These are phyloP conservation scores for Microchirus variegatus DNA, from an alignment of 2,797 vertebrate genomes.

Conservation along the genomic window DNA sequence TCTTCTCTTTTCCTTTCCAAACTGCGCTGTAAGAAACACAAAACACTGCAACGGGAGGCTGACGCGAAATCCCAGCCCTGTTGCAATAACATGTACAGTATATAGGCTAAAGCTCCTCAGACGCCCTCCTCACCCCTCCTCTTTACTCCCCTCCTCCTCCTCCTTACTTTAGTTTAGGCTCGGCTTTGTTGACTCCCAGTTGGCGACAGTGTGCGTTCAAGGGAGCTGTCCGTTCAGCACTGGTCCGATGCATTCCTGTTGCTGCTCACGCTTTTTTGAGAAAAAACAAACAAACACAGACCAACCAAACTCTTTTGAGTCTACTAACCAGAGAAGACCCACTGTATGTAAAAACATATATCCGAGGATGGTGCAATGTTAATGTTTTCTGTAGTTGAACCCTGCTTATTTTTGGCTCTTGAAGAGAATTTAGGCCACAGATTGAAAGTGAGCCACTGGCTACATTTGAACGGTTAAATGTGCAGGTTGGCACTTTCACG, in stretches of 20 bases:
- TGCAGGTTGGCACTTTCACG: slow-evolving; percentile 69
- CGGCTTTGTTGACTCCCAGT: slow-evolving; percentile 74
- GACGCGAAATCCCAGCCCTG: slow-evolving; percentile 74
- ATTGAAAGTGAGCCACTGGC: slow-evolving; percentile 48
- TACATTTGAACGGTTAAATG: slow-evolving; percentile 61
- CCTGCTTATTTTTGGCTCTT: slow-evolving; percentile 43
- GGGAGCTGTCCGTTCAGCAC: slow-evolving; percentile 92
- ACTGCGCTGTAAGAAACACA: slow-evolving; percentile 76
- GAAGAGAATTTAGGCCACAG: slow-evolving; percentile 55
- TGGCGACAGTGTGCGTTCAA: slow-evolving; percentile 76
- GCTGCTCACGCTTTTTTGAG: slow-evolving; percentile 73
- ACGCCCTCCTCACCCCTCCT: slow-evolving; percentile 18
- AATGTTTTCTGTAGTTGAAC: slow-evolving; percentile 73
- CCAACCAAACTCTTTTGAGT: slow-evolving; percentile 73
- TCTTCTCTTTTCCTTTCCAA: slow-evolving; percentile 58
- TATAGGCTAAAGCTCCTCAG: slow-evolving; percentile 65
- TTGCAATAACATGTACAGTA: slow-evolving; percentile 83
- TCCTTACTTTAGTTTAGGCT: slow-evolving; percentile 47
- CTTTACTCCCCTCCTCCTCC: background rate
- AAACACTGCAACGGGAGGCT: slow-evolving; percentile 76
- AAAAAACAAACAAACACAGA: slow-evolving; percentile 42
- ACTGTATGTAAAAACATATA: slow-evolving; percentile 76
- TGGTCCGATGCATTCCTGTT: slow-evolving; percentile 81
- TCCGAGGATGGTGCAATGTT: slow-evolving; percentile 80
- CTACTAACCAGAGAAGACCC: slow-evolving; percentile 66